Evolutionary conservation across 2,888 invertebrate genomes (phyloP), one percentile per base, ranked within the genome.

Genomic region (Orchesella flavescens): DNA sequence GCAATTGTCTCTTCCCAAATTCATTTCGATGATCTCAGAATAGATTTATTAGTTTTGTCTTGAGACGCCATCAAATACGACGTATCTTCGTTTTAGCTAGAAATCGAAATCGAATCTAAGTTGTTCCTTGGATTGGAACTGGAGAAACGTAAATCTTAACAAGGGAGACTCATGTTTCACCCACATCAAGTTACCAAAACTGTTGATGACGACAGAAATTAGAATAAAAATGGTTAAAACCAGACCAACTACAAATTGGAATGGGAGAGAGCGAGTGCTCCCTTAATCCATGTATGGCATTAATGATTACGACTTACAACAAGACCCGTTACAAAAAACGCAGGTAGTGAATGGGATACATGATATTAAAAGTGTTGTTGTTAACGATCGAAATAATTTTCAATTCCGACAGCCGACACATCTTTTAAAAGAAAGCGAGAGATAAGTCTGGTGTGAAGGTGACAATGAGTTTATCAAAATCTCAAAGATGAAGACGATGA

Each of bases 341-440:
- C 10, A 23, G 12, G 34, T 23, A 63, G 34, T 44, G 15, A 53
- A 69, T 13, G n/a, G 19, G 49, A n/a, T 15, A 34, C 34, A 34
- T 34, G 34, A 49, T 69, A 15, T 53, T 44, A 12, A 19, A 61
- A 49, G 63, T 59, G 59, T 23, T 53, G 71, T 71, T 46, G 53
- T 59, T 78, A 71, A 78, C 78, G 61, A 78, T 78, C 43, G 49
- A 69, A 71, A 71, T 78, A 78, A 78, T 71, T 78, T 59, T 71
- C 9, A 21, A 34, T 78, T 71, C 34, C 69, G 63, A 78, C 78
- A 78, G 63, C 63, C 78, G 69, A 78, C 78, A 78, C 24, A 46
- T 78, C 61, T 34, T 7, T 63, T 78, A 57, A 78, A 71, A 34
- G 49, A 24, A 23, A 12, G 34, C 43, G 78, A 78, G 69, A 23